Conservation (phyloP, 2,797 vertebrate genomes). For the Serranus cabrilla region DNA sequence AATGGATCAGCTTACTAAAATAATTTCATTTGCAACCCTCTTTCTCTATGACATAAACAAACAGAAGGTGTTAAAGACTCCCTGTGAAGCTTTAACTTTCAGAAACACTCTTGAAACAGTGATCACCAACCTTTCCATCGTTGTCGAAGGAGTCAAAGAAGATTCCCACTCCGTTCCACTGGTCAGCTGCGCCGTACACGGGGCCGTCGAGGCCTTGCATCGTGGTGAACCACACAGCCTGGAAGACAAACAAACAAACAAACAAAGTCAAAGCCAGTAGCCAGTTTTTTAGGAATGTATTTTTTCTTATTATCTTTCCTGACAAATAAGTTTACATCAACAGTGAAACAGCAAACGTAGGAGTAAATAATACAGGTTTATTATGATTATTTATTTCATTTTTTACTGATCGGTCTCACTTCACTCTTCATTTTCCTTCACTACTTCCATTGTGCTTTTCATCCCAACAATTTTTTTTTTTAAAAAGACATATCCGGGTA, state of each 20-base stretch:
- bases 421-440: no score
- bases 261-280: neutral
- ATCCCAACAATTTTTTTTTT: no score
- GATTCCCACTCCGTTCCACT: conserved; percentile 95
- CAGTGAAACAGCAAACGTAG: neutral
- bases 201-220: conserved; percentile 93
- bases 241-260: conserved; percentile 30
- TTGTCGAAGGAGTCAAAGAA: conserved; percentile 99
- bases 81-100: neutral
- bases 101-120: neutral
- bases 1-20: no score
- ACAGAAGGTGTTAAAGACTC: neutral
- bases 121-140: conserved; percentile 92
- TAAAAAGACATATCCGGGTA: no score
- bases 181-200: conserved; percentile 94
- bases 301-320: neutral
- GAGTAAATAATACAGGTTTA: neutral
- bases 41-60: no score
- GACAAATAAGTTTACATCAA: neutral
- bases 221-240: conserved; percentile 95
- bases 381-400: no score
- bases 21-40: no score
- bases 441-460: no score
- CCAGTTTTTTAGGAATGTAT: neutral
- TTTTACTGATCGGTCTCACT: no score